A percentile compares a stretch with the other conserved stretches of the same genome.
Evolutionary conservation across 2,113 vertebrate species (phyloP).

Genomic region (Ranitomeya imitator): DNA sequence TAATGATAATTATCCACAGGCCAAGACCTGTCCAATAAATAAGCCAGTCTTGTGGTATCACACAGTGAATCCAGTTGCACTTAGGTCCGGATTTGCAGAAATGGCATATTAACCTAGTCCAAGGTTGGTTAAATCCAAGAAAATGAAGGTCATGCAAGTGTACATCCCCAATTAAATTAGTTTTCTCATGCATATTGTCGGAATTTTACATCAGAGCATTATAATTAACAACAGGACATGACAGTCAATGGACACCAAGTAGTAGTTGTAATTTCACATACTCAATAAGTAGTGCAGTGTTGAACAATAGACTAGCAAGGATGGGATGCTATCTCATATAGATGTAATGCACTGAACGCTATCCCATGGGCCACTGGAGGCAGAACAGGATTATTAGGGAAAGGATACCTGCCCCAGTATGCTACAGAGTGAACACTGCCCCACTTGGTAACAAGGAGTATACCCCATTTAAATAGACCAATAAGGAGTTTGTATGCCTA

Average conservation of each 20-base stretch:
- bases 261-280: background rate
- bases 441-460: background rate
- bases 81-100: background rate
- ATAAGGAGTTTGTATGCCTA: background rate
- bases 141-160: background rate
- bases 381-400: background rate
- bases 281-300: background rate
- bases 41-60: background rate
- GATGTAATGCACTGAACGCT: background rate
- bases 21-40: slow-evolving; percentile 7
- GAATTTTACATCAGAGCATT: background rate
- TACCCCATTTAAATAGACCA: background rate
- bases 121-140: background rate
- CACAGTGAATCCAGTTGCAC: background rate
- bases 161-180: background rate
- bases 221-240: background rate
- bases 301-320: background rate
- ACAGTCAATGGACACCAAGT: background rate
- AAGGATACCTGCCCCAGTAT: background rate
- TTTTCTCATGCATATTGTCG: background rate
- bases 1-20: slow-evolving; percentile 20
- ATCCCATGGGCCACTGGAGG: background rate
- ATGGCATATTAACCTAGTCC: background rate
- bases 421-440: background rate
- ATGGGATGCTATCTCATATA: background rate